Percentiles rank a stretch among this genome's conserved stretches.
phyloP scores from a whole-genome alignment of 2,797 vertebrate genomes.

The Helostoma temminkii region DNA sequence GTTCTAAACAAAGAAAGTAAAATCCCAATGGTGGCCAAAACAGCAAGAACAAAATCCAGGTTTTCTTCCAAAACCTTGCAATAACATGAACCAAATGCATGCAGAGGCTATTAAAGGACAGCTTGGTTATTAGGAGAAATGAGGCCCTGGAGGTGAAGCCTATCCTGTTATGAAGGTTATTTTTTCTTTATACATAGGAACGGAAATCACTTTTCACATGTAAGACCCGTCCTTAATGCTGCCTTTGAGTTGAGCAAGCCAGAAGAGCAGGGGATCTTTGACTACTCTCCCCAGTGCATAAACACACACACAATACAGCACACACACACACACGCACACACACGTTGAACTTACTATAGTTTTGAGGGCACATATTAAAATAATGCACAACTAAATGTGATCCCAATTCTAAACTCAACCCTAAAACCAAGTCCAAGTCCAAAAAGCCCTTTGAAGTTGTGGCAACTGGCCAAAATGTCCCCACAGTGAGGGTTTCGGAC shows the following conservation, averaged over 20 bases:
- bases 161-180: conserved; percentile 79
- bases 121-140: conserved; percentile 49
- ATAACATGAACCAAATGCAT: conserved; percentile 27
- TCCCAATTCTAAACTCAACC: not conserved
- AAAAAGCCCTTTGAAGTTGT: not conserved
- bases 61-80: not conserved
- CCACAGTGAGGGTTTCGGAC: not conserved
- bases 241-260: conserved; percentile 83
- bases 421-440: not conserved
- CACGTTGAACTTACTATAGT: not conserved
- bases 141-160: conserved; percentile 82
- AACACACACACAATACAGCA: conserved; percentile 73
- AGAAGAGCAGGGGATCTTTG: conserved; percentile 82
- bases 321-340: conserved; percentile 37
- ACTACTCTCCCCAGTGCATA: conserved; percentile 68
- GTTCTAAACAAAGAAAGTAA: not conserved
- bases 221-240: conserved; percentile 87
- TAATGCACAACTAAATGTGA: not conserved
- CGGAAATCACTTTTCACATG: conserved; percentile 88
- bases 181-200: conserved; percentile 80
- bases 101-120: conserved; percentile 52
- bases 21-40: not conserved
- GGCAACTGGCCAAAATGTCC: not conserved
- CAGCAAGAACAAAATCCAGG: not conserved
- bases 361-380: not conserved